Evolutionary conservation across 2,888 invertebrate genomes (phyloP).

Genomic region (Mongoloraphidia duomilia): DNA sequence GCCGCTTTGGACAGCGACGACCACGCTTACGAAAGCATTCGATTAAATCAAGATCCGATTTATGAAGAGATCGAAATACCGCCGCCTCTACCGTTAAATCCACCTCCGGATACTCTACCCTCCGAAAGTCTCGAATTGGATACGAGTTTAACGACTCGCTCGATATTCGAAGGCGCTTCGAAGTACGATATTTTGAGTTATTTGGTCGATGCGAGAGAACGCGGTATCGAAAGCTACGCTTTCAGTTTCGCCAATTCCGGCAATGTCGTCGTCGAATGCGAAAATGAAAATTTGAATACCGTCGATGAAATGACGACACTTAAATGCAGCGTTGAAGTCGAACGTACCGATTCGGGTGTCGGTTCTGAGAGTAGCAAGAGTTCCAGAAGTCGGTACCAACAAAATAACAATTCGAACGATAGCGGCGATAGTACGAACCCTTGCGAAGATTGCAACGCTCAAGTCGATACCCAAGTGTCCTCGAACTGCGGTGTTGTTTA

Average conservation of each 20-base stretch:
- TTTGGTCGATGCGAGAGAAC: conserved; percentile 72
- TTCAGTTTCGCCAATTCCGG: conserved; percentile 41
- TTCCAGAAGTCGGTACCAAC: conserved; percentile 57
- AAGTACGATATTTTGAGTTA: conserved; percentile 84
- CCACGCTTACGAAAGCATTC: conserved; percentile 61
- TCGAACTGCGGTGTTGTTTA: conserved; percentile 51
- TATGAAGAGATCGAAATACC: conserved; percentile 69
- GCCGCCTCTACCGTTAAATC: conserved; percentile 63
- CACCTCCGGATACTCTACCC: conserved; percentile 51
- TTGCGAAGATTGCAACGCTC: conserved; percentile 80
- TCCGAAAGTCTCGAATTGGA: conserved; percentile 50
- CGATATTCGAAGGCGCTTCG: conserved; percentile 68
- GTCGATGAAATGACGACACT: conserved; percentile 55
- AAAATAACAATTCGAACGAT: conserved; percentile 36
- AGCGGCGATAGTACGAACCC: conserved; percentile 47
- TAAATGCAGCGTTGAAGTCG: conserved; percentile 71
- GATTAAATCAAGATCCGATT: conserved; percentile 53
- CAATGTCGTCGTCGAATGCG: conserved; percentile 22
- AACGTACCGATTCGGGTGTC: conserved; percentile 84
- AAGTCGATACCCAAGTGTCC: conserved; percentile 60
- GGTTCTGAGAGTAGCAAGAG: conserved; percentile 85
- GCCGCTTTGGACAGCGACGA: conserved; percentile 51
- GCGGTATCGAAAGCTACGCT: conserved; percentile 56
- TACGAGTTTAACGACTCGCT: conserved; percentile 50
- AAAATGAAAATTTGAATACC: conserved; percentile 40